Base-by-base conservation (phyloP, 2,797 vertebrate genomes). In the Enteromius trimaculatus region DNA sequence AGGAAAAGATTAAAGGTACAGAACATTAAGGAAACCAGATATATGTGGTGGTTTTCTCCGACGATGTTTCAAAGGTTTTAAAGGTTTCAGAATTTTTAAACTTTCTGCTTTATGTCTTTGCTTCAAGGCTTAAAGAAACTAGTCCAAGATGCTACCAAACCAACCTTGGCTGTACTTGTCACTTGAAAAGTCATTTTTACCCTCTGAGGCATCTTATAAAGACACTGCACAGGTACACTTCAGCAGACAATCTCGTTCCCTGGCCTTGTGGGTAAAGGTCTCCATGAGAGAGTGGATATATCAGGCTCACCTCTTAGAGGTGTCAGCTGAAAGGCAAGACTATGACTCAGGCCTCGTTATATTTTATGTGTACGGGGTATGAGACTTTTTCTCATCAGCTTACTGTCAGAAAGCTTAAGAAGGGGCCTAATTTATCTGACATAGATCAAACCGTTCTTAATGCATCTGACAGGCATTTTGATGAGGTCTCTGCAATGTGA, bases 351-450 rank as follows among this genome's bases (percentile, higher is more conserved):
- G 74, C 70, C 81, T 90, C 66, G 14, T 80, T 88, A 88, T 90
- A 89, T 89, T 90, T 92, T 89, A 89, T 90, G 86, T 84, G 86
- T 66, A 88, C 66, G 11, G 80, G 85, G 84, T 72, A 72, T 84
- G 78, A 87, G 88, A 89, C 90, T 90, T 90, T 85, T 87, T 87
- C 86, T 90, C 87, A 86, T 88, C 87, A 89, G 84, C 84, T 87
- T 86, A 87, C 86, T 88, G 90, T 91, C 88, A 90, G 84, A 80
- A 88, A 90, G 86, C 84, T 88, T 87, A 89, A 89, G 86, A 88
- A 90, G 89, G 87, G 70, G 86, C 80, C 87, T 92, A 83, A 92
- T 93, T 93, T 92, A 92, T 93, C 88, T 92, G 88, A 80, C 86
- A 88, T 88, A 91, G 86, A 93, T 92, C 92, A 90, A 88, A 77